A percentile compares a stretch with the other conserved stretches of the same genome.
phyloP scores from a whole-genome alignment of 2,888 invertebrate genomes.

The Sympetrum striolatum region DNA sequence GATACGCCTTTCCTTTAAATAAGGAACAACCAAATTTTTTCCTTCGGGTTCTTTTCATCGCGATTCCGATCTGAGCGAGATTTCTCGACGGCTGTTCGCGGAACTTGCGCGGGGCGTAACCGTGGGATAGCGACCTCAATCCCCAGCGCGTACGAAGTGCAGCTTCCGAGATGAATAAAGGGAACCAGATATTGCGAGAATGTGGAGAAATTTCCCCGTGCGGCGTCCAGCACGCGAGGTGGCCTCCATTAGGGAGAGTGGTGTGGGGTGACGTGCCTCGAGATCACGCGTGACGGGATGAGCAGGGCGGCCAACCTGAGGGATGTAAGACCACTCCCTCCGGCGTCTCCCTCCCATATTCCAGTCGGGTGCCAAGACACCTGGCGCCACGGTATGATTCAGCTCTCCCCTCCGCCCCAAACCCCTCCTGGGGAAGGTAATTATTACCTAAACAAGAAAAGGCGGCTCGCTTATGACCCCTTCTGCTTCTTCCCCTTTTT shows the following conservation, averaged over 20 bases:
- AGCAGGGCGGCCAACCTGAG: slow-evolving; percentile 12
- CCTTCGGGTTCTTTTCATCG: too few relatives aligned
- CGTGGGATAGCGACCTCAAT: too few relatives aligned
- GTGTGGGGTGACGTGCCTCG: slow-evolving; percentile 10
- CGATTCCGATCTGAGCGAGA: too few relatives aligned
- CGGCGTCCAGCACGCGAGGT: neutral
- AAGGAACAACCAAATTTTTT: too few relatives aligned
- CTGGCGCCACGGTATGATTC: slow-evolving; percentile 33
- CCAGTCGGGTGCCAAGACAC: slow-evolving; percentile 26
- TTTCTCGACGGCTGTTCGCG: too few relatives aligned
- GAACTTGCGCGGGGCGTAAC: too few relatives aligned
- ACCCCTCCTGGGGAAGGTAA: neutral
- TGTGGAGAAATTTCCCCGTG: neutral
- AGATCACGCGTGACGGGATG: slow-evolving; percentile 31
- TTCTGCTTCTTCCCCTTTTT: neutral
- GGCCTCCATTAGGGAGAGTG: neutral
- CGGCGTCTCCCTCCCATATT: neutral
- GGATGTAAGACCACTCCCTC: neutral
- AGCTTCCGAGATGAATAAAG: neutral
- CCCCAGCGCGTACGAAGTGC: neutral
- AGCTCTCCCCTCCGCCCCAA: neutral
- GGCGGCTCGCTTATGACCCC: neutral
- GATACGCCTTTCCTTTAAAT: too few relatives aligned
- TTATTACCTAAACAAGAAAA: slow-evolving; percentile 30
- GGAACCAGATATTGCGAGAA: neutral